Base-by-base conservation (phyloP, 2,888 invertebrate genomes). In the Microdon myrmicae region DNA sequence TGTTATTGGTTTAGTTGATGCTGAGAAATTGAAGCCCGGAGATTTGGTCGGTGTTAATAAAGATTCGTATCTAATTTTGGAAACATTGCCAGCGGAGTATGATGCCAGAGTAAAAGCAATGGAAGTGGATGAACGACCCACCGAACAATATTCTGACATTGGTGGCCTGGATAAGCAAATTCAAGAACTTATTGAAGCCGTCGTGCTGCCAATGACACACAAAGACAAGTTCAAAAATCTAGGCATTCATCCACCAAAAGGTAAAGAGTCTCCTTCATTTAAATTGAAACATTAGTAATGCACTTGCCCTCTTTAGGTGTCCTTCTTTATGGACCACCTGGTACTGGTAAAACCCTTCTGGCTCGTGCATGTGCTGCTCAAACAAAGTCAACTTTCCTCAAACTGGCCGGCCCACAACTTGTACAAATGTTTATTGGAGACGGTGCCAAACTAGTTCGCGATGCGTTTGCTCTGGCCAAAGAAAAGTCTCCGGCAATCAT, bases 381-480 rank as follows among this genome's bases (percentile, higher is more conserved):
- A 82, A 99, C 99, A 8, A 99, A 99, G 82, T 98, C 97, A 0
- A 98, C 99, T 1, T 99, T 99, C 83, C 82, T 99, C 47, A 99
- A 99, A 82, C 82, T 99, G 48, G 99, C 99, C 68, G 99, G 99
- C 1, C 99, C 99, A 3, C 98, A 99, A 77, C 83, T 99, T 23
- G 99, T 99, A 8, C 99, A 99, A 81, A 99, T 99, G 99, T 99
- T 99, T 78, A 99, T 99, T 75, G 98, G 91, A 75, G 94, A 94
- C 74, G 97, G 97, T 68, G 96, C 97, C 0, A 97, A 97, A 79
- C 83, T 97, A 34, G 98, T 99, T 0, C 86, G 99, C 43, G 99
- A 99, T 81, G 99, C 99, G 0, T 99, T 99, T 79, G 97, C 98
- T 0, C 81, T 93, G 9, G 99, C 99, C 17, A 99, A 99, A 78